Base-by-base conservation (phyloP, 2,797 vertebrate genomes). In the Spinus olivaceus region DNA sequence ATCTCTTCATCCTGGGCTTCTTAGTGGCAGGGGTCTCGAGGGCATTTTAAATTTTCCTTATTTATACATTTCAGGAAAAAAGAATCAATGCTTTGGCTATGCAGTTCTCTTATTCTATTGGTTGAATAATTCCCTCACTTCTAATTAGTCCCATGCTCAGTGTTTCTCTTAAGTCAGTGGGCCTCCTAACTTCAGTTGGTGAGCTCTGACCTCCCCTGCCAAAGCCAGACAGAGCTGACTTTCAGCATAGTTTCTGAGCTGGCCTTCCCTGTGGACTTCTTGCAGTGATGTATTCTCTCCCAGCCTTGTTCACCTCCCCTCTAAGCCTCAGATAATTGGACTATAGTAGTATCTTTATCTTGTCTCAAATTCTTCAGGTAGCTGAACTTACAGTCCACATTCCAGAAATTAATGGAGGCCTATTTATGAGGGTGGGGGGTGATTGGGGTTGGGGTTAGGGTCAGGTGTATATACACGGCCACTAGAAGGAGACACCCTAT, bases 351-450 rank as follows among this genome's bases (percentile, higher is more conserved):
- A 32, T 19, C 8, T 50, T 27, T 51, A 39, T 28, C n/a, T 28
- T 60, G 19, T 39, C 39, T 51, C 54, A 39, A 46, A 46, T 39
- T 85, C 28, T 51, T 51, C 28, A 39, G 23, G 4, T 20, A 32
- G 15, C 8, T 51, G 15, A 39, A 28, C 0, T 24, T 39, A 24
- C 19, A 51, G 28, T 16, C 16, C 44, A 57, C 10, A 10, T 42
- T 27, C 17, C 46, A 53, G 54, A 23, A n/a, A n/a, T 14, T 11
- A 15, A n/a, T 28, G 8, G 28, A 44, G 13, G 7, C 10, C 5
- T 76, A 0, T 60, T 60, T 35, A 8, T 8, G 35, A 35, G 6
- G 6, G 3, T 10, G 18, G 6, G n/a, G 19, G 4, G 0, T 15
- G 18, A 12, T 41, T 59, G 1, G 27, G 12, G 3, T 54, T 39